Evolutionary conservation across 2,797 vertebrate species (phyloP), one percentile per base, ranked within the genome.

Genomic region (Siniperca undulata): DNA sequence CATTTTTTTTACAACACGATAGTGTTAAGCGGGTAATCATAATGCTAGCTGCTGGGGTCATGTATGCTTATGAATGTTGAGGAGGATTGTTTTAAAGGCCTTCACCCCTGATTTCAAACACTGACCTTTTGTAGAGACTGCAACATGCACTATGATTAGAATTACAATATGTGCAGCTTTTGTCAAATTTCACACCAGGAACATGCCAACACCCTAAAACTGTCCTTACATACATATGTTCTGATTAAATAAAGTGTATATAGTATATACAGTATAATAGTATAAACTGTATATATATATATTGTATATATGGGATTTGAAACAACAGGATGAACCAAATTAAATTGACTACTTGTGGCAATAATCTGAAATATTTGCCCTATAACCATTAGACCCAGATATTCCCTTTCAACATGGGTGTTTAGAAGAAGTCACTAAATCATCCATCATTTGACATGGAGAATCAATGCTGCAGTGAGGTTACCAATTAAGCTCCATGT

Each of bases 21-120:
- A 52, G 76, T 82, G 89, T 91, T 94, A 92, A 92, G 80, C 90
- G 89, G 83, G 89, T 91, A 94, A 93, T 93, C 91, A 92, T 74
- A 89, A 82, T 86, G 80, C 86, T 74, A 80, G 92, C 84, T 91
- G 87, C 83, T 80, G 93, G 85, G 95, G 93, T 95, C 93, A 95
- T 82, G 87, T 82, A 80, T 78, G 84, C 89, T 91, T 91, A 89
- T 93, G 94, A 95, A 95, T 95, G 92, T 93, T 95, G 94, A 95
- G 82, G 81, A 94, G 84, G 81, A 85, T 20, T 80, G 84, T 88
- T 94, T 91, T 75, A 85, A 92, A 93, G 91, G 86, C 81, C 86
- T 85, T 86, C 81, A 95, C 90, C 93, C 92, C 83, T 79, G 72
- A 93, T 92, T 94, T 93, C 90, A 92, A 89, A 94, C 78, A 36